Evolutionary conservation across 2,797 vertebrate species (phyloP).

Genomic region (Tangara arthus): DNA sequence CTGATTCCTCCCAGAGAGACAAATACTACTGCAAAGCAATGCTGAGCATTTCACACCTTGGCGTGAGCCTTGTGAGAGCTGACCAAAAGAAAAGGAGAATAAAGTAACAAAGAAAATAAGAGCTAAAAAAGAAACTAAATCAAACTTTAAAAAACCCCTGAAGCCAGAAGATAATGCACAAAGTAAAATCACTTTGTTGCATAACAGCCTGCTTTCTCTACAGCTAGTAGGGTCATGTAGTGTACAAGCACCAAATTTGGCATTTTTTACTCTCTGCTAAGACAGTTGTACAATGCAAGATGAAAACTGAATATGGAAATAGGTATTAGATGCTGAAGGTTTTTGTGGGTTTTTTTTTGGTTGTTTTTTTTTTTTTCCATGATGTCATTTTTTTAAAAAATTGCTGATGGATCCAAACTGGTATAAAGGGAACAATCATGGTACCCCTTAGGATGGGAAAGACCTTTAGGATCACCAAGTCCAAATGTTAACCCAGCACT

Average conservation of each 20-base stretch:
- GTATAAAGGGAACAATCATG: not conserved
- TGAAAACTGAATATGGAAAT: not conserved
- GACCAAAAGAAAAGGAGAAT: not conserved
- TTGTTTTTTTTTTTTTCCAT: not conserved
- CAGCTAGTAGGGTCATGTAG: not conserved
- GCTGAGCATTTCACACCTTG: slow-evolving; percentile 17
- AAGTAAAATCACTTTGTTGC: not conserved
- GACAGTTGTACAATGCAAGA: not conserved
- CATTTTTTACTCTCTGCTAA: not conserved
- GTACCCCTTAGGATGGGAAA: not conserved
- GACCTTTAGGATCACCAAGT: not conserved
- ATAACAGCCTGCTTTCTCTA: not conserved
- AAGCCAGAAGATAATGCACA: not conserved
- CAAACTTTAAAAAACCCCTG: not conserved
- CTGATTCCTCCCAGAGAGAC: slow-evolving; percentile 56
- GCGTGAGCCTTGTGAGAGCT: slow-evolving; percentile 13
- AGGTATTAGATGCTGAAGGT: not conserved
- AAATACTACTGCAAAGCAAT: slow-evolving; percentile 57
- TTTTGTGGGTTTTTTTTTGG: not conserved
- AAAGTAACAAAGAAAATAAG: not conserved
- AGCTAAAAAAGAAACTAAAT: not conserved
- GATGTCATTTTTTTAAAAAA: not conserved
- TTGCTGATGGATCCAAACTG: not conserved
- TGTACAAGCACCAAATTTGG: not conserved
- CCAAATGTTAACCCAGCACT: not conserved